Evolutionary conservation across 1,140 invertebrate genomes (phyloP).

Genomic region (Propsilocerus akamusi): DNA sequence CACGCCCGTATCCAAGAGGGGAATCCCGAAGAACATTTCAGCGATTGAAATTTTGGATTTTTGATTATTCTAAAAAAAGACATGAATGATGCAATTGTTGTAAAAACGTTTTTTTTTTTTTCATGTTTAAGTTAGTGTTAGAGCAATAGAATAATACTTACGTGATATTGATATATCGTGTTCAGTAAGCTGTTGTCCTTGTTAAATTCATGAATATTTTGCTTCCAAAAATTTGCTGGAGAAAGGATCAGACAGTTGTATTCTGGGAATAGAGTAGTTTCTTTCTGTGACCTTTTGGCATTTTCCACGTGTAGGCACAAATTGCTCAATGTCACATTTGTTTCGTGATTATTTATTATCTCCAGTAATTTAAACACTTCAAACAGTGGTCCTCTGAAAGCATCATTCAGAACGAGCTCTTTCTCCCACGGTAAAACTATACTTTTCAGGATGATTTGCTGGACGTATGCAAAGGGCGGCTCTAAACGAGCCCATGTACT

Average conservation of each 20-base stretch:
- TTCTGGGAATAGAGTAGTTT: constrained; percentile 54
- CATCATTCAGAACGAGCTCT: constrained; percentile 65
- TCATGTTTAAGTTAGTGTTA: background rate
- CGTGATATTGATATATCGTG: constrained; percentile 67
- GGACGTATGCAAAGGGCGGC: constrained; percentile 57
- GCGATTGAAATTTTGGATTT: constrained; percentile 66
- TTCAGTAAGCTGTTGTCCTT: constrained; percentile 57
- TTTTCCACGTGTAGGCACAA: constrained; percentile 76
- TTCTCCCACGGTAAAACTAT: constrained; percentile 71
- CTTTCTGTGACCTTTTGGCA: constrained; percentile 37
- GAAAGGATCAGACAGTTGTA: constrained; percentile 85
- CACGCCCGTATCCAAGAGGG: constrained; percentile 72
- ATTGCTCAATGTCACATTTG: constrained; percentile 51
- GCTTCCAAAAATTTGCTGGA: constrained; percentile 84
- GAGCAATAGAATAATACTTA: constrained; percentile 22
- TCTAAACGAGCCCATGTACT: constrained; percentile 32
- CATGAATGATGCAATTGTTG: background rate
- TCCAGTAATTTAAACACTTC: constrained; percentile 76
- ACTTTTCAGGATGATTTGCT: constrained; percentile 49
- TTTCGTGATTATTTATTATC: constrained; percentile 66
- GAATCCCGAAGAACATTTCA: constrained; percentile 84
- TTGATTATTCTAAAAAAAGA: constrained; percentile 37
- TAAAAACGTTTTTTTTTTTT: background rate
- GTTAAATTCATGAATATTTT: constrained; percentile 55
- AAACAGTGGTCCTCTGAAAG: constrained; percentile 69